phyloP scores from a whole-genome alignment of 2,888 invertebrate species.

The Opisthograptis luteolata region DNA sequence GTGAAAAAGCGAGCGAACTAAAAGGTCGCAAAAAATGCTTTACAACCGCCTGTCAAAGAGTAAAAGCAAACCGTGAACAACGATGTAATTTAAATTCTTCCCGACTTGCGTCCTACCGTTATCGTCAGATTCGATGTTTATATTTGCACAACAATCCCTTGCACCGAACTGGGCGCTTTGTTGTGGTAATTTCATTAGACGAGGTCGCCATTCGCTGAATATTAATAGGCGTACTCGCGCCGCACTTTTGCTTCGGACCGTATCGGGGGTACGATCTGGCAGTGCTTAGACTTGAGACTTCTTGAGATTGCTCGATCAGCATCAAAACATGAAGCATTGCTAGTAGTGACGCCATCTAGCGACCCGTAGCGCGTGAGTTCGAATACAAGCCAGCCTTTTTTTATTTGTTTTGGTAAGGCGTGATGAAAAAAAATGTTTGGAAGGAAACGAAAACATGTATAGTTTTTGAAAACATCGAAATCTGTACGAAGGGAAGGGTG shows the following conservation, averaged over 20 bases:
- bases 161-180: constrained; percentile 64
- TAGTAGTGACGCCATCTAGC: too few species aligned
- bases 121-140: constrained; percentile 74
- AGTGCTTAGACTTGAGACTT: background rate
- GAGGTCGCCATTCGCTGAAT: constrained; percentile 68
- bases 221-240: constrained; percentile 66
- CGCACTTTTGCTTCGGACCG: constrained; percentile 51
- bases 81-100: constrained; percentile 33
- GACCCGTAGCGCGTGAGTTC: too few species aligned
- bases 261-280: constrained; percentile 22
- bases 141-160: constrained; percentile 74
- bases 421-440: too few species aligned
- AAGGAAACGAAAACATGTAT: too few species aligned
- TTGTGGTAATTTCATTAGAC: constrained; percentile 80
- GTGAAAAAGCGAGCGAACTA: too few species aligned
- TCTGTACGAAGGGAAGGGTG: too few species aligned
- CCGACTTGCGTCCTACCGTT: constrained; percentile 45
- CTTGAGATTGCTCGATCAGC: background rate
- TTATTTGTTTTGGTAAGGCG: too few species aligned
- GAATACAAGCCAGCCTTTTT: too few species aligned
- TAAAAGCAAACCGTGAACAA: constrained; percentile 23
- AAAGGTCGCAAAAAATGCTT: constrained; percentile 13
- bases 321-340: too few species aligned
- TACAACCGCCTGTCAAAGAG: constrained; percentile 16
- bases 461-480: too few species aligned